Base-by-base conservation (phyloP, 2,888 invertebrate species). In the Meiosimyza platycephala region DNA sequence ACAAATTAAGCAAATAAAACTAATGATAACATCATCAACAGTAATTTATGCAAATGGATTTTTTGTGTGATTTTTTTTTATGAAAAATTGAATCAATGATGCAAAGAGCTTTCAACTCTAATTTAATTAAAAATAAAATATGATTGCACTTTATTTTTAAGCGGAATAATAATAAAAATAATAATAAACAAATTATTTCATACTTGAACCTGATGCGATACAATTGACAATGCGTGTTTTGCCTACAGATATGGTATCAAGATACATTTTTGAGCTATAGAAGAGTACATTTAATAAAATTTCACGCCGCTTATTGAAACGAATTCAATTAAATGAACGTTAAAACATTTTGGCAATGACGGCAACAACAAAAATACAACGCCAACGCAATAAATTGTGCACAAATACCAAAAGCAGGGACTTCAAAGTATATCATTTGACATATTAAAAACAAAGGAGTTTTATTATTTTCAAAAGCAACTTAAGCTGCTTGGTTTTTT, bases 261-360 rank as follows among this genome's bases (percentile, higher is more conserved):
- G 40, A 40, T 40, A 40, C 40, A 40, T 40, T 40, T 40, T 40
- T 40, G 1, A 40, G 40, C 40, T 40, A 9, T 28, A 4, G 28
- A 3, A 28, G 28, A 40, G 40, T 40, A 40, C 6, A 40, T 40
- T 7, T 40, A 40, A 40, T 40, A 40, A 9, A 40, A 40, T 40
- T 6, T 40, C 40, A 16, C 55, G 15, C 13, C n/a, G 55, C 5
- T 55, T 13, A 18, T 55, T 16, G 55, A 16, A 64, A 4, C 18
- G 22, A 12, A 65, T 65, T 65, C 65, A 65, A 65, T 65, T 65
- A 51, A 65, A 15, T 18, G 22, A 65, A 52, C 55, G 9, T 52
- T 52, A 28, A 65, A 65, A 15, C 28, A 65, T 65, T 65, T 65
- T 51, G 65, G 65, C 65, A 65, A 65, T 65, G 65, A 65, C 51